Percentiles rank a stretch among this genome's conserved stretches.
These are phyloP conservation scores for Drosophila pseudotalamancana DNA, from an alignment of 2,888 invertebrate species.

Conservation along the genomic window DNA sequence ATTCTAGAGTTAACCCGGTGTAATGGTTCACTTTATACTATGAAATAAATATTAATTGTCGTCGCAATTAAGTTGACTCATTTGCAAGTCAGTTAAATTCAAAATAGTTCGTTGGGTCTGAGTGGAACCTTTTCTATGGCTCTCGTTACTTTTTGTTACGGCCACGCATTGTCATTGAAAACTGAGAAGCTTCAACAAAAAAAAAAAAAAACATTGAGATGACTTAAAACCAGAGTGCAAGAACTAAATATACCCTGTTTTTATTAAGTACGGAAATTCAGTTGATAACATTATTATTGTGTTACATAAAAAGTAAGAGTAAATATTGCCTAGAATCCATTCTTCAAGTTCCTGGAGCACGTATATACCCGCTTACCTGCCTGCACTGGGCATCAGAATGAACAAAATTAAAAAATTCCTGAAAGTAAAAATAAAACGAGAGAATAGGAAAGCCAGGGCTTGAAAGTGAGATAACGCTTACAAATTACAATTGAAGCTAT, in stretches of 20 bases:
- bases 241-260: neutral
- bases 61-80: slow-evolving; percentile 42
- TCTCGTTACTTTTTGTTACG: slow-evolving; percentile 53
- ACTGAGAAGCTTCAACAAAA: slow-evolving; percentile 18
- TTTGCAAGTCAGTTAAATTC: slow-evolving; percentile 30
- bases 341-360: neutral
- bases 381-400: slow-evolving; percentile 3
- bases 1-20: slow-evolving; percentile 16
- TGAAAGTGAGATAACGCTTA: slow-evolving; percentile 40
- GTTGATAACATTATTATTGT: too few species aligned
- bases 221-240: too few species aligned
- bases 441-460: neutral
- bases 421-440: slow-evolving; percentile 5
- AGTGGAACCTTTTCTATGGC: slow-evolving; percentile 27
- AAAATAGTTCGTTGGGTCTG: slow-evolving; percentile 23
- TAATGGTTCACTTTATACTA: slow-evolving; percentile 10
- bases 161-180: slow-evolving; percentile 37
- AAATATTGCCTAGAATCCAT: too few species aligned
- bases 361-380: neutral
- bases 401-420: slow-evolving; percentile 34
- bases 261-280: too few species aligned
- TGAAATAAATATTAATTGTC: slow-evolving; percentile 50
- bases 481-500: slow-evolving; percentile 70
- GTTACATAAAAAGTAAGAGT: too few species aligned
- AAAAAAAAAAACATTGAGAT: neutral